Evolutionary conservation across 30 jellyfish, hydroid and myxozoan genomes (phyloP).

Genomic region (Phacellophora camtschatica): DNA sequence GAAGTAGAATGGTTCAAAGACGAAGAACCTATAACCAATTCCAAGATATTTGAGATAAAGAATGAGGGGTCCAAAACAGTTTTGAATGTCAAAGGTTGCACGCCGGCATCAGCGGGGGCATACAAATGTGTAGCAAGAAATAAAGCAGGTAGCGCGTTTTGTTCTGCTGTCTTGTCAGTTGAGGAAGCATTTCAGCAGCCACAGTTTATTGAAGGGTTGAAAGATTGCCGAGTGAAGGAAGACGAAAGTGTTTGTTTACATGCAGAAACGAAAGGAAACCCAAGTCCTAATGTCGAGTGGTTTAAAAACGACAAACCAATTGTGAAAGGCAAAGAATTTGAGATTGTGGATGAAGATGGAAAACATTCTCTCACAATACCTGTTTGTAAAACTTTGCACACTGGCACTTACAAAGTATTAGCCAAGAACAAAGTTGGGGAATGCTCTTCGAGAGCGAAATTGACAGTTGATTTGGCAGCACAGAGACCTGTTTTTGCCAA

Average conservation of each 20-base stretch:
- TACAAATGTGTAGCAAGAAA: slow-evolving; percentile 69
- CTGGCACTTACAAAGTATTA: slow-evolving; percentile 65
- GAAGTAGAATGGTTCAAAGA: slow-evolving; percentile 70
- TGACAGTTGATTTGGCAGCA: slow-evolving; percentile 53
- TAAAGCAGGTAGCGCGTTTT: slow-evolving; percentile 71
- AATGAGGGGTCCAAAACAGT: slow-evolving; percentile 68
- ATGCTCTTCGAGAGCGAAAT: slow-evolving; percentile 65
- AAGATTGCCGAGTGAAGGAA: slow-evolving; percentile 31
- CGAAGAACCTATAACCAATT: slow-evolving; percentile 48
- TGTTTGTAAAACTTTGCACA: slow-evolving; percentile 35
- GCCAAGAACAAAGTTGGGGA: slow-evolving; percentile 88
- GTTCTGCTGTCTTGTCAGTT: slow-evolving; percentile 63
- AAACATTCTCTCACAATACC: slow-evolving; percentile 18
- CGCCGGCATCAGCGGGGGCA: slow-evolving; percentile 56
- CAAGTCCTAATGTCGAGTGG: slow-evolving; percentile 86
- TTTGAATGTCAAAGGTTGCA: slow-evolving; percentile 41
- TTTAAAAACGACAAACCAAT: slow-evolving; percentile 60
- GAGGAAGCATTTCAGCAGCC: slow-evolving; percentile 85
- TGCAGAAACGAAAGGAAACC: slow-evolving; percentile 79
- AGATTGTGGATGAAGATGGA: background rate
- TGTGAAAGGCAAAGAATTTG: background rate
- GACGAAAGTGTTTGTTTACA: slow-evolving; percentile 58
- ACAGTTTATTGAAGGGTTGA: slow-evolving; percentile 52
- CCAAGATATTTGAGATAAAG: slow-evolving; percentile 41
- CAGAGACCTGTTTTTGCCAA: slow-evolving; percentile 58